Conservation (phyloP, 2,113 vertebrate species). For the Corynorhinus townsendii region DNA sequence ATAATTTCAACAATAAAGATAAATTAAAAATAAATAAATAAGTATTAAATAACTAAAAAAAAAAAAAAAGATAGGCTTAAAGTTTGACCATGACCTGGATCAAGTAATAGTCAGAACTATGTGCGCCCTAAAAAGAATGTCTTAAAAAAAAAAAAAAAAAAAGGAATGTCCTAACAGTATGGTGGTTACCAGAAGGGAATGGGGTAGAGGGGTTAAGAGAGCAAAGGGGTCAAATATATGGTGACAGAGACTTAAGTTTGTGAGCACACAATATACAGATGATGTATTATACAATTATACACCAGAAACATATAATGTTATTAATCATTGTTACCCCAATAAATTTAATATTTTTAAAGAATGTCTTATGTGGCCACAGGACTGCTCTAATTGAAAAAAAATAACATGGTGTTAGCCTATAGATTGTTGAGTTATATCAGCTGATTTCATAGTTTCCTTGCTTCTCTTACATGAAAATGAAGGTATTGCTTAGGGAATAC, state of each 20-base stretch:
- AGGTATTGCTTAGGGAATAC: background rate
- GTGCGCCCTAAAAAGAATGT: background rate
- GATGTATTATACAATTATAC: background rate
- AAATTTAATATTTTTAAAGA: background rate
- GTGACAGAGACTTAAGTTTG: background rate
- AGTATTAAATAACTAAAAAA: no score
- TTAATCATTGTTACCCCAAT: background rate
- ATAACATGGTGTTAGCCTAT: background rate
- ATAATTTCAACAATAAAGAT: no score
- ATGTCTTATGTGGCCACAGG: background rate
- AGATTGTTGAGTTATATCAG: background rate
- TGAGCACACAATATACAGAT: background rate
- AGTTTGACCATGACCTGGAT: background rate
- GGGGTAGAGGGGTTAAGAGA: background rate
- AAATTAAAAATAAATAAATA: no score
- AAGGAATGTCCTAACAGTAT: background rate
- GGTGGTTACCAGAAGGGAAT: background rate
- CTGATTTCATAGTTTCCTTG: background rate
- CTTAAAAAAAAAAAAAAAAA: slow-evolving; percentile 8
- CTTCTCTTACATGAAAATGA: background rate
- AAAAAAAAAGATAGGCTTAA: background rate
- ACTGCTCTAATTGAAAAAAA: background rate
- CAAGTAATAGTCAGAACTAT: background rate
- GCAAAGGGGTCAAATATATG: background rate
- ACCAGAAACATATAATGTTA: background rate